phyloP scores from a whole-genome alignment of 2,797 vertebrate genomes.

The Oreochromis mossambicus region DNA sequence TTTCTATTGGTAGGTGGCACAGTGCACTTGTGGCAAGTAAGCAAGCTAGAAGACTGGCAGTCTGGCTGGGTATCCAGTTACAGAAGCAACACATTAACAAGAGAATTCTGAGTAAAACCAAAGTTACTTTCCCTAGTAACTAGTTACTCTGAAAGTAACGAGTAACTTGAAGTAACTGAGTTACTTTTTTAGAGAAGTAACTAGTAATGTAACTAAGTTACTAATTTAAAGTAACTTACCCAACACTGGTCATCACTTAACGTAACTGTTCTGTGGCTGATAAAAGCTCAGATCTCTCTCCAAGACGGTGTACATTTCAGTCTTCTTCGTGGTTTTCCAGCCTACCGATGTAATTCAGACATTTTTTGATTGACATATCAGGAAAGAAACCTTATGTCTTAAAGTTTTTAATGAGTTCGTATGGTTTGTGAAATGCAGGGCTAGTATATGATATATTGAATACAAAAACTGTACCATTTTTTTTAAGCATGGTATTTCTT shows the following conservation, averaged over 20 bases:
- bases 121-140: no score
- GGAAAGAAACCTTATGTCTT: background rate
- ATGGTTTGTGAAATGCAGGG: background rate
- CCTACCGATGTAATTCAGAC: background rate
- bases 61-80: no score
- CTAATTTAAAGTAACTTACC: no score
- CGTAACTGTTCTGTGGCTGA: background rate
- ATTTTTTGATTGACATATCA: background rate
- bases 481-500: background rate
- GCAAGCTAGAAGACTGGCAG: no score
- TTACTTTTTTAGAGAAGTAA: no score
- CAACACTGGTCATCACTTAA: background rate
- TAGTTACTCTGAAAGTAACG: no score
- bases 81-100: no score
- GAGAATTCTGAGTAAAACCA: no score
- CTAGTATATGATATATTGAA: background rate
- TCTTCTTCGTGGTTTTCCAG: background rate
- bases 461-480: background rate
- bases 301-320: background rate
- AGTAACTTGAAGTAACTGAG: no score
- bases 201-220: no score
- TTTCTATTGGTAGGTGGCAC: no score
- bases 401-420: background rate
- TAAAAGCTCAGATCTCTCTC: background rate
- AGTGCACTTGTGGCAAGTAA: no score